phyloP scores from a whole-genome alignment of 2,113 vertebrate genomes.

The Neodon shergylaensis region DNA sequence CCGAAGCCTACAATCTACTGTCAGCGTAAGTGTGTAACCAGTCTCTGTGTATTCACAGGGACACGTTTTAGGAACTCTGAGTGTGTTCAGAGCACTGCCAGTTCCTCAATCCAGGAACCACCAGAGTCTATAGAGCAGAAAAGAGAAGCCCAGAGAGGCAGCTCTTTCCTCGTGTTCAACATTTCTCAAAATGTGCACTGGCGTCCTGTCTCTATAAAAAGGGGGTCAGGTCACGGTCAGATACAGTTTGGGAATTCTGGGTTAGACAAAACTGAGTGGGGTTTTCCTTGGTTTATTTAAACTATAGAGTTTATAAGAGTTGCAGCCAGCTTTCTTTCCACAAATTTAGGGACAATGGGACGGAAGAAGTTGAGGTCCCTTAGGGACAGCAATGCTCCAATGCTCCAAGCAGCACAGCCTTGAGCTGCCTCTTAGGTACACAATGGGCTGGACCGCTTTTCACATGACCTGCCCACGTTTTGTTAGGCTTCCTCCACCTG shows the following conservation, averaged over 20 bases:
- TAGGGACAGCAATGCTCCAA: not conserved
- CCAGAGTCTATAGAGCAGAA: not conserved
- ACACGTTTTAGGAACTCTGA: not conserved
- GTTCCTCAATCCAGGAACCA: not conserved
- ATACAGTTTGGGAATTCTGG: not conserved
- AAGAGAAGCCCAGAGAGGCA: not conserved
- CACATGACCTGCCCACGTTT: not conserved
- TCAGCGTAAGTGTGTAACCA: not conserved
- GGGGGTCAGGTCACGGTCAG: not conserved
- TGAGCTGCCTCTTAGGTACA: not conserved
- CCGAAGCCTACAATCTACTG: not conserved
- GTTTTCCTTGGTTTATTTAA: not conserved
- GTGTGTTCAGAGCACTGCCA: not conserved
- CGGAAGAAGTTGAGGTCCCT: not conserved
- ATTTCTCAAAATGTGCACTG: not conserved
- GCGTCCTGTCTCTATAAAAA: not conserved
- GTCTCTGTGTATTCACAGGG: not conserved
- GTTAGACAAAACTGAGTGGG: not conserved
- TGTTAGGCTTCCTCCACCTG: not conserved
- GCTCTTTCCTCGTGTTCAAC: not conserved
- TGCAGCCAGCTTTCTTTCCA: not conserved
- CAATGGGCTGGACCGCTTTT: not conserved
- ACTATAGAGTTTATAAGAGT: not conserved
- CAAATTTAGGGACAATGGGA: fast-evolving
- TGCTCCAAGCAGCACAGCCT: not conserved